A percentile compares a stretch with the other conserved stretches of the same genome.
Evolutionary conservation across 2,113 vertebrate species (phyloP).

Genomic region (Mormyrus lacerda): DNA sequence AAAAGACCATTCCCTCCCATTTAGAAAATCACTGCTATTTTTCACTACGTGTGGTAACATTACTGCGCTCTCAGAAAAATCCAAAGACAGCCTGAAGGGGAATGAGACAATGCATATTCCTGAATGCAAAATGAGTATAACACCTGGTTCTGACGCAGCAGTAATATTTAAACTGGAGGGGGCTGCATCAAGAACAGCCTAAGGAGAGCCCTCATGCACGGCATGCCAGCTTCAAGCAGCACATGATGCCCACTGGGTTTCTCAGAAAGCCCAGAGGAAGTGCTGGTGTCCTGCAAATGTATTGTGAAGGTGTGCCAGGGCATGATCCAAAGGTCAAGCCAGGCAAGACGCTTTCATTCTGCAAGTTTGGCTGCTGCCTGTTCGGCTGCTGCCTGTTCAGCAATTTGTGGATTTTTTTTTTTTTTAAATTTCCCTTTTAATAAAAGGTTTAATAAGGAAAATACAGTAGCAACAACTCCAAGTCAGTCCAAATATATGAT

Average conservation of each 20-base stretch:
- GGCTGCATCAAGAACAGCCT: neutral
- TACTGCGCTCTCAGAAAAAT: neutral
- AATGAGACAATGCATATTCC: neutral
- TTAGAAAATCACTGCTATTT: neutral
- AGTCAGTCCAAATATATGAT: neutral
- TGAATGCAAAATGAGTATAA: neutral
- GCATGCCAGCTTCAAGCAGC: neutral
- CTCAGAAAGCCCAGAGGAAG: neutral
- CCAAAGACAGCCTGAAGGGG: neutral
- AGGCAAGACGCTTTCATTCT: neutral
- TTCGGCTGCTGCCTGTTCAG: neutral
- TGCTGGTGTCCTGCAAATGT: neutral
- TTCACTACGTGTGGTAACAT: neutral
- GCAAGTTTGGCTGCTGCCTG: neutral
- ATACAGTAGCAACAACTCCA: neutral
- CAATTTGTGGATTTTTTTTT: neutral
- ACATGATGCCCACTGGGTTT: neutral
- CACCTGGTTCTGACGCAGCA: neutral
- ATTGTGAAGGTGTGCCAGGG: neutral
- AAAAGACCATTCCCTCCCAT: neutral
- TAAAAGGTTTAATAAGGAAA: neutral
- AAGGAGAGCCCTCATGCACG: neutral
- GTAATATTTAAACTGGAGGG: neutral
- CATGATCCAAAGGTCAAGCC: neutral
- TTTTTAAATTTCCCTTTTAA: neutral